phyloP scores from a whole-genome alignment of 2,113 vertebrate species.

The Chaetura pelagica region DNA sequence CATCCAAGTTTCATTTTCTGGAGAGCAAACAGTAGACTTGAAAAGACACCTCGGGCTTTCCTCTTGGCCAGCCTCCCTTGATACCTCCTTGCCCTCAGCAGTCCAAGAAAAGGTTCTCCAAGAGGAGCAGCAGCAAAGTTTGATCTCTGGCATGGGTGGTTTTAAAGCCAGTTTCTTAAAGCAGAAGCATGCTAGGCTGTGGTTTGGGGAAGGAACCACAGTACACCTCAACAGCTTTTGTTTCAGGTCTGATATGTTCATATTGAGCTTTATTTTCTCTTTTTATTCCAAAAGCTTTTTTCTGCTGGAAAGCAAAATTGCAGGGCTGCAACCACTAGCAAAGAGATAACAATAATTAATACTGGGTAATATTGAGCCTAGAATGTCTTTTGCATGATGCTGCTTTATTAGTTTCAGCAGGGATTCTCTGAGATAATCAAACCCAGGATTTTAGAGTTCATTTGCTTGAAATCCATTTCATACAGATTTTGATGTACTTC shows the following conservation, averaged over 20 bases:
- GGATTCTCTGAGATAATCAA: constrained; percentile 39
- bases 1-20: not conserved
- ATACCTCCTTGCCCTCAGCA: not conserved
- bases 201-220: not conserved
- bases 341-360: constrained; percentile 57
- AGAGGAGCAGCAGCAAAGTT: not conserved
- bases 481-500: not conserved
- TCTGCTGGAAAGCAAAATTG: constrained; percentile 26
- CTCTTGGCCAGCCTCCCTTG: not conserved
- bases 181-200: not conserved
- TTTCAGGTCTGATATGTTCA: not conserved
- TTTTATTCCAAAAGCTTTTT: not conserved
- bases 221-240: not conserved
- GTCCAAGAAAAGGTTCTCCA: not conserved
- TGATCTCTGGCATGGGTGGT: not conserved
- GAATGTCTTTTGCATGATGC: constrained; percentile 1
- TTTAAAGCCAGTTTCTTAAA: not conserved
- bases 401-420: constrained; percentile 54
- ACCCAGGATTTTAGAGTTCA: constrained; percentile 8
- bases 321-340: constrained; percentile 1
- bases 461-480: not conserved
- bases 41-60: not conserved
- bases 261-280: not conserved
- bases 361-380: constrained; percentile 22
- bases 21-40: not conserved